Base-by-base conservation (phyloP, 2,888 invertebrate genomes). In the Dioctria rufipes region DNA sequence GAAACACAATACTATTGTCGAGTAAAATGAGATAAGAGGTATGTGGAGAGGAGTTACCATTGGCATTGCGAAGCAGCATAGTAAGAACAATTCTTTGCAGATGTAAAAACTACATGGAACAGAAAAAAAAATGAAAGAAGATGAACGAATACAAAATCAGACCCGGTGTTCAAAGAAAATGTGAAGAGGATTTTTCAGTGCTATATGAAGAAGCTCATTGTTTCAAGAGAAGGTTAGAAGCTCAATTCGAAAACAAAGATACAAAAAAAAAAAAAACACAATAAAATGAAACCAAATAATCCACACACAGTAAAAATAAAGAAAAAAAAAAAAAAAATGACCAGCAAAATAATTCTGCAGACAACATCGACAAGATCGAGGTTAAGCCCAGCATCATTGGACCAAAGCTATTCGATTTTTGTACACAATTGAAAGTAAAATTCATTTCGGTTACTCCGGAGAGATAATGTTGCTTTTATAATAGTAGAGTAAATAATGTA, bases 341-440 rank as follows among this genome's bases (percentile, higher is more conserved):
- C 54, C 4, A 60, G 46, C 37, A 61, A 46, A 61, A 63, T 77
- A 63, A 61, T 63, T 61, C 77, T 49, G 49, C 61, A 77, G 77
- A 77, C 63, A 77, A 77, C 77, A 77, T 77, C 77, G 63, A 77
- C 77, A 63, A 77, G 77, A 77, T 77, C 63, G 63, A 77, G 77
- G 77, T 77, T 77, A 77, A 66, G 13, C 13, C 42, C 61, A 66
- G 37, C 43, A 40, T 3, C 66, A 66, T 66, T 46, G 46, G 61
- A 49, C 51, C 63, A 58, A 77, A 77, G 77, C 46, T 77, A 77
- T 77, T 77, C 77, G 77, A 77, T 77, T 77, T 77, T 77, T 77
- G 46, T 63, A n/a, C 63, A 80, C 82, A 82, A 82, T 82, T 75
- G 82, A 82, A 82, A 82, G 82, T 82, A 80, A 80, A 82, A 82